Evolutionary conservation across 2,113 vertebrate genomes (phyloP), one percentile per base, ranked within the genome.

Genomic region (Dicrurus megarhynchus): DNA sequence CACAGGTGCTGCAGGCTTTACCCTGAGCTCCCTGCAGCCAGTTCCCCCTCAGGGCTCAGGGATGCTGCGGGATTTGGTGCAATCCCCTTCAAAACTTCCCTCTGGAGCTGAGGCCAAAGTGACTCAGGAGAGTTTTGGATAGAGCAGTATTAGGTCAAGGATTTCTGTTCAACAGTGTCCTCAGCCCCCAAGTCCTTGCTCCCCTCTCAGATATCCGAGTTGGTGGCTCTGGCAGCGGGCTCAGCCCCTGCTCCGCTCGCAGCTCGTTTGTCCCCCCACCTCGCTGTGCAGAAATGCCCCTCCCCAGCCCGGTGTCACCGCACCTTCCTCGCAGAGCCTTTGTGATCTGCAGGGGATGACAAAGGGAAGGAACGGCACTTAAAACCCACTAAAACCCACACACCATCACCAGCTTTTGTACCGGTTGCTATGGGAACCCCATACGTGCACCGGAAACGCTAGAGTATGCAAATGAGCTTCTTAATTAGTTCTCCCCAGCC

Each of bases 391-490:
- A 91, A 95, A 97, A 91, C 93, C 92, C 94, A 75, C 92, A 77
- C 75, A 46, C 86, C 90, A 71, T 69, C 83, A 24, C 60, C 73
- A 26, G 96, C 97, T 97, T 97, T 39, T 89, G 96, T 89, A 63
- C 85, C 53, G 57, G 97, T 98, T 98, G 95, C 98, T 96, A 98
- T 97, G 97, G 97, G 92, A 98, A 98, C 97, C 39, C 88, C 63
- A 95, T 88, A 91, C 90, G 84, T 85, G 89, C 67, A 75, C 95
- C 89, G 95, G 97, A 97, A 94, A 96, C 11, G 88, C 87, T 77
- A 63, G 93, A 91, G 95, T 96, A 97, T 97, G 97, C 93, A 98
- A 97, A 98, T 96, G 24, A 96, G 92, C 76, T 92, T 90, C 84
- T 97, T 96, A 95, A 95, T 96, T 90, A 94, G 96, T 91, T 97